phyloP scores from a whole-genome alignment of 2,888 invertebrate species.

The Metallyticus violacea region DNA sequence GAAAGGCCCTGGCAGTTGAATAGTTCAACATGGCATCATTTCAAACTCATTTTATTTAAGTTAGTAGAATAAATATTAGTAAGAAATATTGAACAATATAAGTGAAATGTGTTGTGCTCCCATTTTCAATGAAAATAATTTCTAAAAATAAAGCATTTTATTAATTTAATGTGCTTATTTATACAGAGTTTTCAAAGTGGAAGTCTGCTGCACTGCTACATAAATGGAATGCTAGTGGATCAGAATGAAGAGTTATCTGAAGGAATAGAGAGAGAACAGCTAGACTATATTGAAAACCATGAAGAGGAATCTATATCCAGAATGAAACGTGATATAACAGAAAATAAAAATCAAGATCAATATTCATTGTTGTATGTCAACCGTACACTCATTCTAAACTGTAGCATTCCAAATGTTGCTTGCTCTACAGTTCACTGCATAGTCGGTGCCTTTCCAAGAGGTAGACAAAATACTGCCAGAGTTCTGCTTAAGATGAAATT shows the following conservation, averaged over 20 bases:
- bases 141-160: neutral
- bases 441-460: neutral
- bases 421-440: neutral
- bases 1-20: too few species aligned
- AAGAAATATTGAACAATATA: too few species aligned
- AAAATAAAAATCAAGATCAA: neutral
- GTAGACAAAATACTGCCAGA: neutral
- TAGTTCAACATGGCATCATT: too few species aligned
- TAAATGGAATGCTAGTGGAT: neutral
- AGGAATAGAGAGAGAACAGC: neutral
- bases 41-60: too few species aligned
- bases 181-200: neutral
- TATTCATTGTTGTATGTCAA: neutral
- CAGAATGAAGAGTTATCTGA: neutral
- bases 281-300: neutral
- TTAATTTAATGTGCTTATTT: neutral
- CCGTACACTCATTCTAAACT: neutral
- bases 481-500: neutral
- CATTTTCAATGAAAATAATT: too few species aligned
- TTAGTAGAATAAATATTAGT: too few species aligned
- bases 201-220: neutral
- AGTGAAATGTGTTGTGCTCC: too few species aligned
- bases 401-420: neutral
- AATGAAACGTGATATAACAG: neutral
- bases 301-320: neutral